phyloP scores from a whole-genome alignment of 2,113 vertebrate genomes.

The Podocnemis expansa region DNA sequence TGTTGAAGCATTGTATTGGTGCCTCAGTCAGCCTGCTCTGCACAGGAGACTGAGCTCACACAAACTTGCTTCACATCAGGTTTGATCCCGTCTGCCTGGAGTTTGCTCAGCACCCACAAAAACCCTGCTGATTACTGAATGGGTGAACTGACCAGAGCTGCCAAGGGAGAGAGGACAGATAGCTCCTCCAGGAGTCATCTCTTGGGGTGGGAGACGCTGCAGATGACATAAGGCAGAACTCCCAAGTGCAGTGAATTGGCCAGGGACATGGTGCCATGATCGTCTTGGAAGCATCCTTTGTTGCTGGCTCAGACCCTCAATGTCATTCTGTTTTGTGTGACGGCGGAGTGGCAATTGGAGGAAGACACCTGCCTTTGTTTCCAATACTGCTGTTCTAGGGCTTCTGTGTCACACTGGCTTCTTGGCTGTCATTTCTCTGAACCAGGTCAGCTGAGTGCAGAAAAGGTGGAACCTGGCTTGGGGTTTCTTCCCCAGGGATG shows the following conservation, averaged over 20 bases:
- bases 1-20: not conserved
- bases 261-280: not conserved
- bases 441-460: not conserved
- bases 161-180: not conserved
- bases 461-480: not conserved
- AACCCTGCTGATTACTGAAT: not conserved
- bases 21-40: not conserved
- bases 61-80: not conserved
- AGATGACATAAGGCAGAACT: not conserved
- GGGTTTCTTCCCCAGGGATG: not conserved
- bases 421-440: not conserved
- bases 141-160: not conserved
- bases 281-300: not conserved
- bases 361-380: not conserved
- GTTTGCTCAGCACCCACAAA: not conserved
- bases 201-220: not conserved
- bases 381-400: not conserved
- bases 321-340: too few relatives aligned
- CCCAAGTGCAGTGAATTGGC: not conserved
- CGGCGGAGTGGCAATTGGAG: not conserved
- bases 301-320: not conserved
- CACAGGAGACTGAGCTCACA: not conserved
- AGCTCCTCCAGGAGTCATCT: not conserved
- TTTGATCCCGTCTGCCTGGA: not conserved
- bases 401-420: not conserved